Percentiles rank a stretch among this genome's conserved stretches.
phyloP scores from a whole-genome alignment of 2,888 invertebrate species.

The Latheticus oryzae region DNA sequence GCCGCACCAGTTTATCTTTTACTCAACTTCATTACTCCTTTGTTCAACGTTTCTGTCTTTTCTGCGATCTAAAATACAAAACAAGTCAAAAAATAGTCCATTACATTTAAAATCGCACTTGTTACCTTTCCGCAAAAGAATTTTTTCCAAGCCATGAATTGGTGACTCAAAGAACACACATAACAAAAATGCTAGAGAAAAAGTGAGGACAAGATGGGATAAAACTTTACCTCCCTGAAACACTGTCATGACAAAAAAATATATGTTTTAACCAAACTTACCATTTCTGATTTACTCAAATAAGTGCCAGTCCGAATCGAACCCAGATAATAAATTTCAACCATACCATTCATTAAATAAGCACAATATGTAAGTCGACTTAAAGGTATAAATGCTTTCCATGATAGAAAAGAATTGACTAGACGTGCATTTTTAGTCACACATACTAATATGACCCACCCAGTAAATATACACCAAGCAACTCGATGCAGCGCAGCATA shows the following conservation, averaged over 20 bases:
- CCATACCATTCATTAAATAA: constrained; percentile 77
- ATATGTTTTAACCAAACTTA: constrained; percentile 54
- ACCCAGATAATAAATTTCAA: constrained; percentile 75
- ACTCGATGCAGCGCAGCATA: constrained; percentile 76
- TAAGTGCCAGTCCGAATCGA: constrained; percentile 72
- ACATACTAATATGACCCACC: constrained; percentile 76
- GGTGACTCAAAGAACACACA: constrained; percentile 79
- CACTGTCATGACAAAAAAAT: constrained; percentile 11
- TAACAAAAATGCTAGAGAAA: constrained; percentile 71
- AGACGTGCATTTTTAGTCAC: constrained; percentile 75
- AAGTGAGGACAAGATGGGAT: constrained; percentile 73
- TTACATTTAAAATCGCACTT: not conserved
- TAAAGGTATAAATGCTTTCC: constrained; percentile 74
- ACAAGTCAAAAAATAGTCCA: not conserved
- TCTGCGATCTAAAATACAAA: too few relatives aligned
- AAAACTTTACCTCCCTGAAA: constrained; percentile 70
- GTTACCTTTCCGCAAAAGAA: constrained; percentile 52
- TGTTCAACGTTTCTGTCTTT: too few relatives aligned
- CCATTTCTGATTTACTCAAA: constrained; percentile 73
- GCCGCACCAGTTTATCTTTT: too few relatives aligned
- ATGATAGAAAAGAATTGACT: constrained; percentile 69
- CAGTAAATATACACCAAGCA: constrained; percentile 76
- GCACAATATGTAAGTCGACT: constrained; percentile 79
- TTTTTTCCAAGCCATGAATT: constrained; percentile 76
- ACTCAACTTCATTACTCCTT: too few relatives aligned